Evolutionary conservation across 2,888 invertebrate species (phyloP).

Genomic region (Trachelus iudaicus): DNA sequence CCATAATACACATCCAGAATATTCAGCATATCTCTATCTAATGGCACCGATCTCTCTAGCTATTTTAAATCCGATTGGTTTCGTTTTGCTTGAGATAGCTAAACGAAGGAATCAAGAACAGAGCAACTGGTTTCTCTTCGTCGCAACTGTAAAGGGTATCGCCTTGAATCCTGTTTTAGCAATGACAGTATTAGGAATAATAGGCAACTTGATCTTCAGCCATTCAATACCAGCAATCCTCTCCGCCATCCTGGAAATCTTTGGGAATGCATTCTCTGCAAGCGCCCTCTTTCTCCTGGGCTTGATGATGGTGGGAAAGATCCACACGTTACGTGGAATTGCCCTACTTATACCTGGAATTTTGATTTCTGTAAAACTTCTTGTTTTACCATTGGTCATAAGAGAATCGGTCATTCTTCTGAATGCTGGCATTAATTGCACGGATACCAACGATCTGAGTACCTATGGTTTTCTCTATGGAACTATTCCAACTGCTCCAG

Average conservation of each 20-base stretch:
- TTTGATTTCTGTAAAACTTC: conserved; percentile 89
- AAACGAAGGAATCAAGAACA: conserved; percentile 66
- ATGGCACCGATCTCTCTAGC: conserved; percentile 95
- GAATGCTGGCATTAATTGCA: conserved; percentile 75
- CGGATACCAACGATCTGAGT: conserved; percentile 84
- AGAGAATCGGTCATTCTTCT: conserved; percentile 86
- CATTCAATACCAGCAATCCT: conserved; percentile 82
- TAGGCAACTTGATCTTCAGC: conserved; percentile 84
- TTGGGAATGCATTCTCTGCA: conserved; percentile 91
- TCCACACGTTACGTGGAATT: conserved; percentile 80
- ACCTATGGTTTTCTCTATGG: conserved; percentile 96
- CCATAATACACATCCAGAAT: conserved; percentile 86
- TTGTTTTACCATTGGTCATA: conserved; percentile 86
- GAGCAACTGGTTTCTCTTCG: conserved; percentile 42
- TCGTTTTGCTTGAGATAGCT: conserved; percentile 87
- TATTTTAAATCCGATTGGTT: conserved; percentile 91
- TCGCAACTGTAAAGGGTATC: conserved; percentile 73
- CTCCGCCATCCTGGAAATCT: conserved; percentile 79
- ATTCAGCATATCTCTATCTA: conserved; percentile 89
- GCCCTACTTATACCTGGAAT: conserved; percentile 86
- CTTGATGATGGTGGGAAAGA: conserved; percentile 91
- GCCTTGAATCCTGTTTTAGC: conserved; percentile 89
- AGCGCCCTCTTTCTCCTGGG: conserved; percentile 92
- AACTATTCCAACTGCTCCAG: conserved; percentile 95
- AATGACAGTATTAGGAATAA: conserved; percentile 92